phyloP scores from a whole-genome alignment of 2,888 invertebrate species.

The Callinectes sapidus region DNA sequence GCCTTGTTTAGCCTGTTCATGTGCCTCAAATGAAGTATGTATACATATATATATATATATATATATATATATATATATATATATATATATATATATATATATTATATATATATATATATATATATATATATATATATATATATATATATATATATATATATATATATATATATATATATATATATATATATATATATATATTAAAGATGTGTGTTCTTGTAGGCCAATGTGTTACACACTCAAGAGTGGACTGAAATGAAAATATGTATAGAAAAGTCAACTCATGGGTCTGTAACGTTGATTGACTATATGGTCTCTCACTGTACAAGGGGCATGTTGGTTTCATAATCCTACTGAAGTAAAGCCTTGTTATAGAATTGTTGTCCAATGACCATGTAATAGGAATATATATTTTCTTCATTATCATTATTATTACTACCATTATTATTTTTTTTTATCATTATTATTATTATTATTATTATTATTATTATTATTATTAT shows the following conservation, averaged over 20 bases:
- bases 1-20: slow-evolving; percentile 70
- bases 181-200: slow-evolving; percentile 42
- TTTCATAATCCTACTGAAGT: slow-evolving; percentile 34
- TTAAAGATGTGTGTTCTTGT: slow-evolving; percentile 66
- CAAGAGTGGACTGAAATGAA: slow-evolving; percentile 40
- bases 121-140: too few relatives aligned
- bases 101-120: slow-evolving; percentile 39
- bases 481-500: too few relatives aligned
- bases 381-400: slow-evolving; percentile 51
- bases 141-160: too few relatives aligned
- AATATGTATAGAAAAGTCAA: slow-evolving; percentile 53
- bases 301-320: slow-evolving; percentile 65
- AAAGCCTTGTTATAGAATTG: slow-evolving; percentile 51
- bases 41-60: slow-evolving; percentile 13
- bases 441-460: too few relatives aligned
- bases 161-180: slow-evolving; percentile 46
- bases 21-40: slow-evolving; percentile 66
- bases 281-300: slow-evolving; percentile 56
- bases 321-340: slow-evolving; percentile 59
- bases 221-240: slow-evolving; percentile 53
- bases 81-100: slow-evolving; percentile 3
- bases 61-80: slow-evolving; percentile 1
- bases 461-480: too few relatives aligned
- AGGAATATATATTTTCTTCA: slow-evolving; percentile 20
- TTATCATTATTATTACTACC: too few relatives aligned